Conservation (phyloP, 2,797 vertebrate species). For the Phaenicophaeus curvirostris region DNA sequence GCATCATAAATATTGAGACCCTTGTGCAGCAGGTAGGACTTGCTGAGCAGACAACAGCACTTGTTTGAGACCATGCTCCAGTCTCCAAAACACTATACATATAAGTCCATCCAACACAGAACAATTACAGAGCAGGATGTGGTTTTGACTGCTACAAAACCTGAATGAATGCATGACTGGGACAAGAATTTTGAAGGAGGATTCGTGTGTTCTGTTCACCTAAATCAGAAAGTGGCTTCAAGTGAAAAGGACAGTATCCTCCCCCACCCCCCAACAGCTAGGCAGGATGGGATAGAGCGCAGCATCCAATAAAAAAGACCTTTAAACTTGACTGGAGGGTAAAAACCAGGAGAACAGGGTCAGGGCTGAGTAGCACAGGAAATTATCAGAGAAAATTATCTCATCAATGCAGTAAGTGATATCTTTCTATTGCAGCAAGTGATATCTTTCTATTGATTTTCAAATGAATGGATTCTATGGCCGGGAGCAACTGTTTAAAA, state of each 20-base stretch:
- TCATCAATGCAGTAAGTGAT: not conserved
- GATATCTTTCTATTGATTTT: slow-evolving; percentile 53
- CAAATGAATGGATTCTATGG: slow-evolving; percentile 36
- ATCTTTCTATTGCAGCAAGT: slow-evolving; percentile 12
- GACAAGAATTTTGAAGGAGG: not conserved
- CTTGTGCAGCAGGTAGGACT: not conserved
- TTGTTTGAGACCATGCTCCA: not conserved
- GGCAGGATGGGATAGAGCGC: not conserved
- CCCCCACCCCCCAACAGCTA: no score
- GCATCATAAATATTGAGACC: not conserved
- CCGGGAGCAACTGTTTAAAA: slow-evolving; percentile 21
- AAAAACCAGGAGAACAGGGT: not conserved
- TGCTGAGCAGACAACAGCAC: not conserved
- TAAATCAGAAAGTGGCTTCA: not conserved
- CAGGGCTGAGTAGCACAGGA: not conserved
- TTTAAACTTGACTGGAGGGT: not conserved
- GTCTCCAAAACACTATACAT: not conserved
- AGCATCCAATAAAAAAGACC: not conserved
- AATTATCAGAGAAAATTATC: slow-evolving; percentile 13
- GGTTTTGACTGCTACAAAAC: not conserved
- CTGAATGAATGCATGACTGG: not conserved
- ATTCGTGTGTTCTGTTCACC: not conserved
- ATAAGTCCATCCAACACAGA: not conserved
- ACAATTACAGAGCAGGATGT: not conserved
- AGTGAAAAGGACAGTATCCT: not conserved